phyloP scores from a whole-genome alignment of 2,888 invertebrate species.

The Phaonia tiefii region DNA sequence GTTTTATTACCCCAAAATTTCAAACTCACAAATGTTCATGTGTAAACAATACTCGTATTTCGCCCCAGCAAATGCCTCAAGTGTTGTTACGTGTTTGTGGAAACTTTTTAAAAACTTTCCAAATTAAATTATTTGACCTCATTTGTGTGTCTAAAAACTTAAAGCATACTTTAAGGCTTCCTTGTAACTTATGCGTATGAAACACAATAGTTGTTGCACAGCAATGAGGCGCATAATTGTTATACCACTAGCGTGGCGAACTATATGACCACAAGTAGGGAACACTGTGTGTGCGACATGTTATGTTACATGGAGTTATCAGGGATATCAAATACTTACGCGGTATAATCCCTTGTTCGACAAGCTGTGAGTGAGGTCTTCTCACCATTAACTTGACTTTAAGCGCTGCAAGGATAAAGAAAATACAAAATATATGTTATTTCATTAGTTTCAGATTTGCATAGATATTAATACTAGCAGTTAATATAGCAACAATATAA shows the following conservation, averaged over 20 bases:
- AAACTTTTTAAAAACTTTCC: neutral
- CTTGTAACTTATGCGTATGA: neutral
- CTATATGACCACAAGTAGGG: no score
- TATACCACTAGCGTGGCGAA: no score
- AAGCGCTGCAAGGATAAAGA: slow-evolving; percentile 89
- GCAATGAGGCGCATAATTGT: no score
- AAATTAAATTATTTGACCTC: neutral
- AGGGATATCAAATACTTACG: slow-evolving; percentile 89
- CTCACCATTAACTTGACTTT: slow-evolving; percentile 98
- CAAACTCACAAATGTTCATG: neutral
- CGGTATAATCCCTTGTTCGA: slow-evolving; percentile 99
- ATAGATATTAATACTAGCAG: no score
- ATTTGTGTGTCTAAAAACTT: neutral
- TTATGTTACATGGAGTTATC: no score
- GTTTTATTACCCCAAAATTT: no score
- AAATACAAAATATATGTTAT: slow-evolving; percentile 4
- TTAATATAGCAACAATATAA: no score
- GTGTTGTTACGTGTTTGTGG: neutral
- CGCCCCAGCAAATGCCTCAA: neutral
- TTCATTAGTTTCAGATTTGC: slow-evolving; percentile 9
- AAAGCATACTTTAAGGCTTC: slow-evolving; percentile 10
- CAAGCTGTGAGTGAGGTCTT: slow-evolving; percentile 95
- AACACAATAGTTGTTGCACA: no score
- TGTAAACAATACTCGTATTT: neutral
- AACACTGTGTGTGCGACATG: no score